Evolutionary conservation across 2,888 invertebrate genomes (phyloP).

Genomic region (Limnephilus lunatus): DNA sequence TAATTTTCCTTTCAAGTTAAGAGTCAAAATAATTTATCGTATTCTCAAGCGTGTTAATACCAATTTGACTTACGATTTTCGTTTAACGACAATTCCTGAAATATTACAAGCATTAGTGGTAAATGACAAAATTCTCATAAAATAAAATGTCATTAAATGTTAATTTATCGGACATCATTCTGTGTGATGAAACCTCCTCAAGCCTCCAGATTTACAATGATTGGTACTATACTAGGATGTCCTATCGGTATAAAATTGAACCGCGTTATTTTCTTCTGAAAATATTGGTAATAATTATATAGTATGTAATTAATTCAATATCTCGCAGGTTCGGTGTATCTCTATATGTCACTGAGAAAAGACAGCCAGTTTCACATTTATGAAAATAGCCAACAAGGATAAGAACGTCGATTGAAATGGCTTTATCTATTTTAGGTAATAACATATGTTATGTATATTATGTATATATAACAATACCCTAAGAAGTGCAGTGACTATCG

Average conservation of each 20-base stretch:
- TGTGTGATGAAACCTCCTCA: background rate
- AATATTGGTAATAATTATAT: too few species aligned
- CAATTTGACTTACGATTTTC: background rate
- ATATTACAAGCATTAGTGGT: background rate
- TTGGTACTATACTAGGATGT: background rate
- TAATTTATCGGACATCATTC: background rate
- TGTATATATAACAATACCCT: too few species aligned
- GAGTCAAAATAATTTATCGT: constrained; percentile 3
- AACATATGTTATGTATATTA: too few species aligned
- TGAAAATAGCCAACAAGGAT: too few species aligned
- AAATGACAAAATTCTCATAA: background rate
- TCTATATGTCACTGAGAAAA: too few species aligned
- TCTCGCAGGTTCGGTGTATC: too few species aligned
- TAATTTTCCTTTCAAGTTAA: background rate
- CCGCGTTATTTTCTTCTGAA: background rate
- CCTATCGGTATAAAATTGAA: background rate
- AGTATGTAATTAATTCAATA: too few species aligned
- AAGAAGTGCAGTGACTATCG: too few species aligned
- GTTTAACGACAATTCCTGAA: background rate
- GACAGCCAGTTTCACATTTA: too few species aligned
- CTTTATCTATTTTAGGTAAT: too few species aligned
- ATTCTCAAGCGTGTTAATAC: background rate
- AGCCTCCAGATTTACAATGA: background rate
- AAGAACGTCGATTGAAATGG: too few species aligned
- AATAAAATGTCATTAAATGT: background rate